Percentiles rank a stretch among this genome's conserved stretches.
These are phyloP conservation scores for Anguilla japonica DNA, from an alignment of 2,113 vertebrate genomes.

Conservation along the genomic window DNA sequence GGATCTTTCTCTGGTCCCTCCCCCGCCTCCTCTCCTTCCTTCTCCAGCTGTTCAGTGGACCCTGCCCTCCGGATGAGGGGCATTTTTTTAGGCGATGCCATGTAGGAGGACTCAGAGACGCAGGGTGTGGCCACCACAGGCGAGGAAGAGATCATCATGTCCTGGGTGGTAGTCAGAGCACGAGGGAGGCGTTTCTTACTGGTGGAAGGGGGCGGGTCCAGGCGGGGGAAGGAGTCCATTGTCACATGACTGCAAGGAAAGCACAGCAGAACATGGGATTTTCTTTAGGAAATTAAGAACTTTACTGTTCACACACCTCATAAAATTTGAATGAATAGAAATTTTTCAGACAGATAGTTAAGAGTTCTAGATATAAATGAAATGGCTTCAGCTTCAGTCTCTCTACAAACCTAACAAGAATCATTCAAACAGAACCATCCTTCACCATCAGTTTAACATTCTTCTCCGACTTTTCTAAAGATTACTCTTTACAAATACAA, in stretches of 20 bases:
- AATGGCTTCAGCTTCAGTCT: neutral
- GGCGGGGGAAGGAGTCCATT: slow-evolving; percentile 78
- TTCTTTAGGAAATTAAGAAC: neutral
- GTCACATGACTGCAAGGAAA: slow-evolving; percentile 64
- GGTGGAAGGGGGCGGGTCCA: slow-evolving; percentile 83
- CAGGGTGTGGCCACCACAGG: slow-evolving; percentile 68
- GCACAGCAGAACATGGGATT: neutral
- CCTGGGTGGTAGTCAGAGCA: slow-evolving; percentile 89
- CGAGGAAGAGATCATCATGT: slow-evolving; percentile 93
- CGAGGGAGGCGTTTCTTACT: slow-evolving; percentile 83
- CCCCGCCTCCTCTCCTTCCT: neutral
- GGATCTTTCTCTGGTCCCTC: slow-evolving; percentile 20
- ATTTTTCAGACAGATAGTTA: neutral
- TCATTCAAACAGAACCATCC: neutral
- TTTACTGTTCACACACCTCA: too few relatives aligned
- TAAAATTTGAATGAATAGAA: neutral
- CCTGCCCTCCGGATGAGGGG: slow-evolving; percentile 25
- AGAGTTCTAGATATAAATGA: neutral
- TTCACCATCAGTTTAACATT: neutral
- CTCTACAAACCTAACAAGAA: neutral
- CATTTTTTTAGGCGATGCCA: slow-evolving; percentile 46
- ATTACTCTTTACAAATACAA: neutral
- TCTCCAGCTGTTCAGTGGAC: neutral
- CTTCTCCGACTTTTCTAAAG: neutral
- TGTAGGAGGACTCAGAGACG: slow-evolving; percentile 48